Base-by-base conservation (phyloP, 2,797 vertebrate species). In the Xenops minutus region DNA sequence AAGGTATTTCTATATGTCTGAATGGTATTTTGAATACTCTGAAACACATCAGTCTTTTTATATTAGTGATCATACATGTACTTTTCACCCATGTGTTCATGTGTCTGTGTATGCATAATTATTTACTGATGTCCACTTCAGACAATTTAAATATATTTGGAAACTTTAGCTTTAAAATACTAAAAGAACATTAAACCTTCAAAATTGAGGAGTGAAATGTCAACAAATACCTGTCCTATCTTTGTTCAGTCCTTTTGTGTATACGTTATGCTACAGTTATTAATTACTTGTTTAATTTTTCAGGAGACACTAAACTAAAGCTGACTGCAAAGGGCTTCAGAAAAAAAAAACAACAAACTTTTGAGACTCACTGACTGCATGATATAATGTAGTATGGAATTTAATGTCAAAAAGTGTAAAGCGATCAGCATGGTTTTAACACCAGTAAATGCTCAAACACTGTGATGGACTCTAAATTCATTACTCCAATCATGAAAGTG, bases 201-300 rank as follows among this genome's bases (percentile, higher is more conserved):
- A 37, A 84, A 76, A 9, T 5, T 5, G 4, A 82, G 19, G 13
- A 66, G 21, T 37, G 20, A 78, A 84, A 90, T 41, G 1, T 30
- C 66, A 81, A 59, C 26, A 91, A 95, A 69, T 32, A 16, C 12
- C 69, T 90, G 14, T 34, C 18, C 10, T 84, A 30, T 86, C 22
- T 89, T 87, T 78, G 8, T 82, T 87, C 32, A 85, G 49, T 56
- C 14, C 20, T 85, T 27, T 23, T 2, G 4, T 71, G 34, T 77
- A 39, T 66, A 59, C 32, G 23, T 80, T 93, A 76, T 34, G 16
- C 16, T 74, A 64, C 67, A 85, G 67, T 67, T 88, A 87, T 82
- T 96, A 96, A 87, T 91, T 95, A 67, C 37, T 77, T 80, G 15
- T 77, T 95, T 91, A 87, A 89, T 91, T 92, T 91, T 94, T 96